Evolutionary conservation across 1,140 invertebrate species (phyloP), one percentile per base, ranked within the genome.

Genomic region (Apis laboriosa): DNA sequence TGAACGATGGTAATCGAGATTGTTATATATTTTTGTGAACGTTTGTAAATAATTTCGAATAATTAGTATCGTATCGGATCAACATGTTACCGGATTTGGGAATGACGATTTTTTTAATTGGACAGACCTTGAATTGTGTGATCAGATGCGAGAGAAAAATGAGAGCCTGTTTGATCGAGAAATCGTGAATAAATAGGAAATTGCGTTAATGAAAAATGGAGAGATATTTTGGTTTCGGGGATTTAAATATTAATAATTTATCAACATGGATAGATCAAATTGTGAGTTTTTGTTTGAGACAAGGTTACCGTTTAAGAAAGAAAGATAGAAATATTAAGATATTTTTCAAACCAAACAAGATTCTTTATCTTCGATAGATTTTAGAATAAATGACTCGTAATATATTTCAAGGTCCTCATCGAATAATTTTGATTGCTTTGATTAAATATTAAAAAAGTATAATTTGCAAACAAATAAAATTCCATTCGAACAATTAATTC

Each of bases 51-150:
- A 43, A 43, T 43, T 43, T 34, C 34, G 34, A 43, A 43, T 34
- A 34, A 34, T 34, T 34, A 34, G 34, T 34, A 4, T 34, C 34
- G 34, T 34, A 34, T 34, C n/a, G n/a, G 60, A 61, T 61, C n/a
- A 12, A 24, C n/a, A 0, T 1, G n/a, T 11, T 9, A 7, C 9
- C 21, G 3, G 60, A n/a, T 61, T 68, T 68, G 21, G 43, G 21
- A 51, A 15, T 68, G 67, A 51, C 43, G 43, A 56, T 51, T 34
- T 49, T 24, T 51, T n/a, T 80, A 49, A 74, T 61, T 49, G 19
- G 24, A 11, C 56, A 49, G 49, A n/a, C 82, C 84, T 85, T 80
- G 84, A 75, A 34, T 71, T 72, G 67, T 9, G 13, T 13, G 67
- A 43, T 43, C 24, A 43, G 2, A 12, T 58, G 21, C 24, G 11